Conservation (phyloP, 2,113 vertebrate species). For the Willisornis vidua region DNA sequence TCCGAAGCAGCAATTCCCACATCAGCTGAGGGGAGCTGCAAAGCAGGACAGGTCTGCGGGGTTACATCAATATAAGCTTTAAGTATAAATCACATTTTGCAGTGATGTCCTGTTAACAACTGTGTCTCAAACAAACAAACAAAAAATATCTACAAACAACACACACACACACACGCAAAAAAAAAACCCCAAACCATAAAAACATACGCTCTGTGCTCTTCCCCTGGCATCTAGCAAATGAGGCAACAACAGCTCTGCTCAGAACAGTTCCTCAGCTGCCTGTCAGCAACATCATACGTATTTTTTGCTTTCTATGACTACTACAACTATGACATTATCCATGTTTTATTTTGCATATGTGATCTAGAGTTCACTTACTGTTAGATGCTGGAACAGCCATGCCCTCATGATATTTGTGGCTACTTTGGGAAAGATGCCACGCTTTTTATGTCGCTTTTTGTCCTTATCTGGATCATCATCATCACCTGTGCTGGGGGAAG, state of each 20-base stretch:
- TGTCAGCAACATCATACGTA: conserved; percentile 25
- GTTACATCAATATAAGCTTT: neutral
- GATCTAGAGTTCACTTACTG: conserved; percentile 89
- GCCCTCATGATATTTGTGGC: conserved; percentile 99
- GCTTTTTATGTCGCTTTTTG: conserved; percentile 99
- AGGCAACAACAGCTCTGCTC: conserved; percentile 16
- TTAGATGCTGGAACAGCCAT: conserved; percentile 99
- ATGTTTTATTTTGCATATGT: conserved; percentile 78
- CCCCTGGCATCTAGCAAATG: conserved; percentile 28
- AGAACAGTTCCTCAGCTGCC: conserved; percentile 32
- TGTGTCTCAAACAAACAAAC: neutral
- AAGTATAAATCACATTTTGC: conserved; percentile 17
- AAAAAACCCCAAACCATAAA: neutral
- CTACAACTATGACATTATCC: conserved; percentile 74
- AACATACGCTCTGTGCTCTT: neutral
- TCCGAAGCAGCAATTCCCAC: neutral
- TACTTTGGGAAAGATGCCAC: conserved; percentile 99
- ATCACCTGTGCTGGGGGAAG: conserved; percentile 98
- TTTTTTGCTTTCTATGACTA: conserved; percentile 49
- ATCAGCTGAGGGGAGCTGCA: neutral
- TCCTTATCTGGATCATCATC: conserved; percentile 99
- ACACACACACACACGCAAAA: conserved; percentile 10
- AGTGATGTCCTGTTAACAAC: conserved; percentile 23
- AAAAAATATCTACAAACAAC: conserved; percentile 30
- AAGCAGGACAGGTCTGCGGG: conserved; percentile 1